Base-by-base conservation (phyloP, 2,888 invertebrate species). In the Rotaria macrura region DNA sequence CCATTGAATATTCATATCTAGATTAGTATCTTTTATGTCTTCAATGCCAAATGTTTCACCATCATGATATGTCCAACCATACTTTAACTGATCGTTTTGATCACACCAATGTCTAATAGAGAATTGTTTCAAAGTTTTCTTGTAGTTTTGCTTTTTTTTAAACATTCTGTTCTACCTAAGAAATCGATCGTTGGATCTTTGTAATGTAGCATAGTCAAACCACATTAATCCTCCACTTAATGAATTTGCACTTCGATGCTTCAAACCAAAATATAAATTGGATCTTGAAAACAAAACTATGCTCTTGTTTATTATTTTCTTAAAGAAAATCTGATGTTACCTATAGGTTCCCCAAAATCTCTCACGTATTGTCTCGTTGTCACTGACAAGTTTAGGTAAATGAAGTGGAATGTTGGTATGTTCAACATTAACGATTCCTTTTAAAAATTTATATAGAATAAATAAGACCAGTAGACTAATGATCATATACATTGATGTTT, bases 221-320 rank as follows among this genome's bases (percentile, higher is more conserved):
- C 97, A 98, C 96, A 98, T 97, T 40, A 97, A 92, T 0, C 99
- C 99, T 89, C 95, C 94, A 0, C 96, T 94, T 1, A 96, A 93
- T 0, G 97, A 96, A 85, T 94, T 92, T 0, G 96, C 95, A 90
- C 95, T 95, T 85, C 97, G 92, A 0, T 95, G 95, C 91, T 96
- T 95, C 90, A 99, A 85, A 7, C 91, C 91, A 89, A 91, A 91
- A 87, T 91, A 91, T 25, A 89, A 86, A 29, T 90, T 88, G 9
- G 91, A 89, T 85, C 91, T 86, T 65, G 49, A 49, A n/a, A n/a
- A n/a, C n/a, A n/a, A n/a, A n/a, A n/a, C n/a, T n/a, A n/a, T n/a
- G n/a, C n/a, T n/a, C n/a, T n/a, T n/a, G n/a, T n/a, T n/a, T n/a
- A n/a, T n/a, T n/a, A n/a, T n/a, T n/a, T n/a, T n/a, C n/a, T 65